These are phyloP conservation scores for Capitella teleta DNA, from an alignment of 1,140 invertebrate species.

Conservation along the genomic window DNA sequence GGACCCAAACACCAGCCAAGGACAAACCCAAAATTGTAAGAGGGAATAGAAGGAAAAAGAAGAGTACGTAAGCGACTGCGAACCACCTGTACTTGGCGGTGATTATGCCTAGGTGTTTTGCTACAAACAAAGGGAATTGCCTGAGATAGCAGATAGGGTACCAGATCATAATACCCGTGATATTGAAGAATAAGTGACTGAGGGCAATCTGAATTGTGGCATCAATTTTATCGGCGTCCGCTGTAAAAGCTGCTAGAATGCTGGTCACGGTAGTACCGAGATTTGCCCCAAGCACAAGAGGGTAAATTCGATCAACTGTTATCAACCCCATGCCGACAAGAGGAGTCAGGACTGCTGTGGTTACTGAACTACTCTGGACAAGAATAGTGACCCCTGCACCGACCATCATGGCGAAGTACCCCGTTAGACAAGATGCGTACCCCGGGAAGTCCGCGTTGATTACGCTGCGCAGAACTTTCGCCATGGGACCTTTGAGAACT, in stretches of 20 bases:
- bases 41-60: slow-evolving; percentile 48
- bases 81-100: slow-evolving; percentile 51
- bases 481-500: background rate
- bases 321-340: slow-evolving; percentile 52
- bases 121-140: slow-evolving; percentile 48
- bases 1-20: slow-evolving; percentile 22
- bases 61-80: slow-evolving; percentile 46
- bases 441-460: too few relatives aligned
- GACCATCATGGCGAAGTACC: slow-evolving; percentile 51
- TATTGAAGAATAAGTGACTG: slow-evolving; percentile 32
- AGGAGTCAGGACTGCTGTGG: slow-evolving; percentile 53
- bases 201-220: slow-evolving; percentile 21
- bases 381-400: slow-evolving; percentile 51
- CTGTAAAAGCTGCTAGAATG: slow-evolving; percentile 44
- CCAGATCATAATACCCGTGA: slow-evolving; percentile 52
- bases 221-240: slow-evolving; percentile 12
- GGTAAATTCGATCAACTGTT: slow-evolving; percentile 51
- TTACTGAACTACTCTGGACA: slow-evolving; percentile 53
- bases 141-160: slow-evolving; percentile 51
- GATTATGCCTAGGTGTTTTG: slow-evolving; percentile 39
- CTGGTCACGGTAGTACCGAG: slow-evolving; percentile 54
- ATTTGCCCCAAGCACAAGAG: slow-evolving; percentile 52
- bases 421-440: too few relatives aligned
- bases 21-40: slow-evolving; percentile 42
- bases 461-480: too few relatives aligned